Base-by-base conservation (phyloP, 1,140 invertebrate genomes). In the Ceratosolen fusciceps region DNA sequence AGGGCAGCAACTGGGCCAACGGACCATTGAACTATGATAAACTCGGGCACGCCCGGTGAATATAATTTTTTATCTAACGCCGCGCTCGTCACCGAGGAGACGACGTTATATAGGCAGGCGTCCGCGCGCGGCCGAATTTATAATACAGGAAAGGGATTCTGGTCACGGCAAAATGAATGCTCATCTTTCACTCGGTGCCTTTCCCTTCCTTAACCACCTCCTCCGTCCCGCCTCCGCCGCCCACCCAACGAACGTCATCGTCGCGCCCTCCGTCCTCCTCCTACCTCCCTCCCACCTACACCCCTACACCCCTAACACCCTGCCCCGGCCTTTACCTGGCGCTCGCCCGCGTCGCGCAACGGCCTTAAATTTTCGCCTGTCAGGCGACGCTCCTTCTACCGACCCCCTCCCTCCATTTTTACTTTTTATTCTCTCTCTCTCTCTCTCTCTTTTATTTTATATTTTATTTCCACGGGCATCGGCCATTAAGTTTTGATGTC, bases 101-200 rank as follows among this genome's bases (percentile, higher is more conserved):
- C 60, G n/a, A n/a, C n/a, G n/a, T n/a, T 14, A 31, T 60, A 65
- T 37, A 37, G n/a, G 34, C 31, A n/a, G n/a, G n/a, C n/a, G n/a
- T n/a, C n/a, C n/a, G n/a, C 31, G 8, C 73, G 21, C 54, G 14
- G 52, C 16, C 60, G 52, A 29, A 74, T 56, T 73, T 67, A 65
- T 79, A 79, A 79, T 74, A 49, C 71, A 54, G 78, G 72, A 80
- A 80, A 70, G 73, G 73, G 49, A 80, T 80, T 79, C 77, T 54
- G 56, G 65, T 80, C 73, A 74, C 73, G 78, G 10, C 60, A 71
- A 70, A 58, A 73, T 16, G 34, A 58, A 72, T 29, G 70, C 72
- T 26, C 39, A 75, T 75, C 39, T 75, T 75, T 75, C 47, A 67
- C 74, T 67, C 26, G n/a, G 31, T 43, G 72, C 26, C 21, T 1